Evolutionary conservation across 53 echinoderm and acorn worm species (phyloP), one percentile per base, ranked within the genome.

Genomic region (Echinometra lucunter): DNA sequence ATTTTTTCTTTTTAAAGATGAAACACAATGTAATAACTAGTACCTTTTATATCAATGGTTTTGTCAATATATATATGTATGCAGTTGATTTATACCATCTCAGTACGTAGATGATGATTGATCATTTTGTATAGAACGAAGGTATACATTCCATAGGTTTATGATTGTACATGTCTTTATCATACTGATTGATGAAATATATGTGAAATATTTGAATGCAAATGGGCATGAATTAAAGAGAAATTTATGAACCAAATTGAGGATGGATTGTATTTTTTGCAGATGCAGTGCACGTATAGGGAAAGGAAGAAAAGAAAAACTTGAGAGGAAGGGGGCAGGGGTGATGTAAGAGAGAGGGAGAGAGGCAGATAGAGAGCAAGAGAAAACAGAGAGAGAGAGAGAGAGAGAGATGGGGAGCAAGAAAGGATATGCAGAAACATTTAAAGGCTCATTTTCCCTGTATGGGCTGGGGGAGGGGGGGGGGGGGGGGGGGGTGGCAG

Each of bases 101-200:
- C 81, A 42, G 40, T 42, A 81, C 42, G 44, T 16, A 81, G 23
- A 12, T 4, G n/a, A 74, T 74, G 74, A 35, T 45, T 85, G 27
- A 85, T 85, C 49, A 49, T 85, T 85, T 85, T 85, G 85, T 85
- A 85, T 18, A 85, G 45, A 85, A n/a, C 47, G 47, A 85, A 85
- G 85, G 49, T 12, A 45, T 85, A 85, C 85, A 85, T 85, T 85
- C 85, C 85, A 28, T n/a, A 85, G 49, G 28, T 49, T 28, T 28
- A 49, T 81, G 38, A 80, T 83, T 85, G 85, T 85, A 81, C 28
- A 47, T 83, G 30, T 83, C 44, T 19, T 81, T 81, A 81, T 44
- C 38, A 42, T 81, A 81, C 23, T 81, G 81, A 42, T 81, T 42
- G 81, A 49, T 27, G n/a, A 27, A n/a, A n/a, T n/a, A 47, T 85